Conservation (phyloP, 2,797 vertebrate genomes). For the Peromyscus aztecus region DNA sequence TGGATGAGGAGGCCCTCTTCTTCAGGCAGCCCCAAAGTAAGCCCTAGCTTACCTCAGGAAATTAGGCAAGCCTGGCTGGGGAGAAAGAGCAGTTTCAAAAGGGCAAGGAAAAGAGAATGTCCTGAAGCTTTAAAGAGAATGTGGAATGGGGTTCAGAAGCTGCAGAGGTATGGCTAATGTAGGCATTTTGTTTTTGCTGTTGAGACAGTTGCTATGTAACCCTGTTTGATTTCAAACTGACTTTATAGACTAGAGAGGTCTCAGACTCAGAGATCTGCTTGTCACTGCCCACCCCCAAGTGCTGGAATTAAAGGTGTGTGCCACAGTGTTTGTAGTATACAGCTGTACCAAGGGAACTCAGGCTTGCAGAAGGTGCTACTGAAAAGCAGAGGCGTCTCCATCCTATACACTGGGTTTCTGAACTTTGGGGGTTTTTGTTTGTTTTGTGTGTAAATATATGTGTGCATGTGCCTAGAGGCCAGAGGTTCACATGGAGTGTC, state of each 20-base stretch:
- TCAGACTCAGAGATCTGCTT: neutral
- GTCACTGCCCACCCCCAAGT: neutral
- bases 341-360: neutral
- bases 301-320: neutral
- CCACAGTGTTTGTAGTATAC: neutral
- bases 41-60: neutral
- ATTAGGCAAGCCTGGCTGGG: neutral
- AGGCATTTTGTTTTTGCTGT: neutral
- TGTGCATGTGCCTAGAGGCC: neutral
- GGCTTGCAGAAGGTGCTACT: neutral
- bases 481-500: neutral
- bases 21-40: slow-evolving; percentile 25
- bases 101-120: slow-evolving; percentile 30
- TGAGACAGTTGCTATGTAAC: neutral
- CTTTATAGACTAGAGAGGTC: neutral
- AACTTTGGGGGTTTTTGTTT: neutral
- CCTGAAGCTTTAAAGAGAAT: slow-evolving; percentile 28
- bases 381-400: neutral
- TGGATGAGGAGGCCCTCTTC: neutral
- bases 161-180: neutral
- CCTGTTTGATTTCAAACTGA: neutral
- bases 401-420: neutral
- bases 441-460: neutral
- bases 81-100: slow-evolving; percentile 47
- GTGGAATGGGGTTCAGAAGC: slow-evolving; percentile 40